These are phyloP conservation scores for Rhaphigaster nebulosa DNA, from an alignment of 2,888 invertebrate genomes.

Conservation along the genomic window DNA sequence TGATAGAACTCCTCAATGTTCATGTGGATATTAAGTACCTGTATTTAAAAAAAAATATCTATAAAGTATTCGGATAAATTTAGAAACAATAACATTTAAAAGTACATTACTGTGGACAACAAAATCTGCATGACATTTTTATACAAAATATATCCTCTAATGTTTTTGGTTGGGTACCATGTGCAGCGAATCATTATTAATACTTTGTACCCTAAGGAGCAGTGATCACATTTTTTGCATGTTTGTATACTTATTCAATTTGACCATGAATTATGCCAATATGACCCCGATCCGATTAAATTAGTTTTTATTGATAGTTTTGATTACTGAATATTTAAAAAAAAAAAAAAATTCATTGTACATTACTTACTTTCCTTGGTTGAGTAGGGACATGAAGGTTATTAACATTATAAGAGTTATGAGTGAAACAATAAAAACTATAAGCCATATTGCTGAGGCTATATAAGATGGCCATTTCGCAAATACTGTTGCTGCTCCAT, in stretches of 20 bases:
- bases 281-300: not conserved
- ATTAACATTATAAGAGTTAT: constrained; percentile 44
- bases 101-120: too few species aligned
- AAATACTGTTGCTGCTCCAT: constrained; percentile 53
- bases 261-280: not conserved
- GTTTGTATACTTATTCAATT: too few species aligned
- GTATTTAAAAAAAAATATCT: too few species aligned
- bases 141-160: not conserved
- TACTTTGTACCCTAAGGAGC: not conserved
- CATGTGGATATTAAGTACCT: too few species aligned
- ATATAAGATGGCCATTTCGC: constrained; percentile 55
- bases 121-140: too few species aligned
- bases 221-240: too few species aligned
- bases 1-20: too few species aligned
- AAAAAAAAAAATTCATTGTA: not conserved
- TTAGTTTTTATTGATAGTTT: not conserved
- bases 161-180: not conserved
- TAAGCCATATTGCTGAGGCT: constrained; percentile 54
- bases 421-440: constrained; percentile 47
- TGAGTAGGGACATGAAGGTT: constrained; percentile 40
- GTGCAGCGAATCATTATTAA: not conserved
- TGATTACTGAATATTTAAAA: not conserved
- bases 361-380: constrained; percentile 47
- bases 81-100: too few species aligned
- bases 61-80: too few species aligned